Conservation (phyloP, 2,888 invertebrate genomes). For the Loripinus fragilis region DNA sequence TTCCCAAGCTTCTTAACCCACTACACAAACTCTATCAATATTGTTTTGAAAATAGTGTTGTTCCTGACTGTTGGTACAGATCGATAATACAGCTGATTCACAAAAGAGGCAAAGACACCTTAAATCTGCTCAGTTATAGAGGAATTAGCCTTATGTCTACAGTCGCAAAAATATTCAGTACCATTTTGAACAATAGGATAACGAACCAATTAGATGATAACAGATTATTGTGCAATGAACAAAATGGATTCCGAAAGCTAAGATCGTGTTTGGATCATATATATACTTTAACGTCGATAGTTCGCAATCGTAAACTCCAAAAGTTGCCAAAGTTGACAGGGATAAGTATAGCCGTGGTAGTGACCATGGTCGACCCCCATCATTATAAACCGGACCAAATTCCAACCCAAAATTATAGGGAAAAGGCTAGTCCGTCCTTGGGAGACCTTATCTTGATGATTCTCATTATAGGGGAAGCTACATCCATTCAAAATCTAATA, state of each 20-base stretch:
- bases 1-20: not conserved
- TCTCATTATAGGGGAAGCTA: no score
- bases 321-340: no score
- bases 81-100: slow-evolving; percentile 23
- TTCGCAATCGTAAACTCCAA: slow-evolving; percentile 22
- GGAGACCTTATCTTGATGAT: no score
- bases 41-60: slow-evolving; percentile 17
- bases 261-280: slow-evolving; percentile 32
- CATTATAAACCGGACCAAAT: no score
- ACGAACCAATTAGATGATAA: slow-evolving; percentile 1
- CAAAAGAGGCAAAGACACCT: slow-evolving; percentile 24
- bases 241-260: slow-evolving; percentile 3
- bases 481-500: no score
- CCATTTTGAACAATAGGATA: slow-evolving; percentile 17
- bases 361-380: no score
- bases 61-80: slow-evolving; percentile 26
- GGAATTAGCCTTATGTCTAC: slow-evolving; percentile 27
- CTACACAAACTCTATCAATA: slow-evolving; percentile 17
- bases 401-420: no score
- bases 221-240: slow-evolving; percentile 18
- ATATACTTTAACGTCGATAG: slow-evolving; percentile 17
- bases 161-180: slow-evolving; percentile 22
- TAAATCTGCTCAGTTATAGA: slow-evolving; percentile 15
- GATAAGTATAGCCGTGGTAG: no score
- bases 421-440: no score